These are phyloP conservation scores for Polia nebulosa DNA, from an alignment of 2,888 invertebrate genomes.

Conservation along the genomic window DNA sequence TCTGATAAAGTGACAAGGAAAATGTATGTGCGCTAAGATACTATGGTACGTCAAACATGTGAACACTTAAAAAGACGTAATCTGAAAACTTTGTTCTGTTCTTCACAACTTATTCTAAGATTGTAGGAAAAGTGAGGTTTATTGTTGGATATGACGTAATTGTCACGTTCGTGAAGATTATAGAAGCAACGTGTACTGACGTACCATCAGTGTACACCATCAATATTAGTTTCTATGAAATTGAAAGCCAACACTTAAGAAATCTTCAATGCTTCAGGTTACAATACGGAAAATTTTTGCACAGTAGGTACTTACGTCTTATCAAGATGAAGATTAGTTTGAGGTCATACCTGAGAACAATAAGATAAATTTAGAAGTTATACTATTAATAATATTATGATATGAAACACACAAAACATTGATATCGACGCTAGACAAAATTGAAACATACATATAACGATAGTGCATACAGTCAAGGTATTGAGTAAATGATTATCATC, in stretches of 20 bases:
- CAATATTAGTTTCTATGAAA: constrained; percentile 14
- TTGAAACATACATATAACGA: background rate
- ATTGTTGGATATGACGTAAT: constrained; percentile 26
- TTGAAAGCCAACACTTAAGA: background rate
- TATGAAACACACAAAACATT: background rate
- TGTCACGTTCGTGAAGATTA: constrained; percentile 19
- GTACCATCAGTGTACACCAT: constrained; percentile 4
- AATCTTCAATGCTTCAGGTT: constrained; percentile 1
- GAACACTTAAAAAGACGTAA: constrained; percentile 46
- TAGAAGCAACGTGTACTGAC: constrained; percentile 1
- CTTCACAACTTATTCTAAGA: constrained; percentile 6
- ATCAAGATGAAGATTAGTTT: constrained; percentile 47
- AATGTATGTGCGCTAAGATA: constrained; percentile 65
- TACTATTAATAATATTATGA: background rate
- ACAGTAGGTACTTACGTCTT: constrained; percentile 55
- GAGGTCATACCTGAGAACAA: constrained; percentile 65
- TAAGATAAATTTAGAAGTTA: constrained; percentile 20
- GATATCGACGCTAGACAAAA: background rate
- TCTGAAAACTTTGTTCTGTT: constrained; percentile 28
- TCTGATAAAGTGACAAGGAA: constrained; percentile 74
- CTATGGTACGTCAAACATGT: constrained; percentile 61
- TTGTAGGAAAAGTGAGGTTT: constrained; percentile 24
- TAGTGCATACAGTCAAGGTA: background rate
- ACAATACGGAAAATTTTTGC: constrained; percentile 6
- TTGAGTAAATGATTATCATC: constrained; percentile 16